These are phyloP conservation scores for Ennomos fuscantarius DNA, from an alignment of 2,888 invertebrate genomes.

Conservation along the genomic window DNA sequence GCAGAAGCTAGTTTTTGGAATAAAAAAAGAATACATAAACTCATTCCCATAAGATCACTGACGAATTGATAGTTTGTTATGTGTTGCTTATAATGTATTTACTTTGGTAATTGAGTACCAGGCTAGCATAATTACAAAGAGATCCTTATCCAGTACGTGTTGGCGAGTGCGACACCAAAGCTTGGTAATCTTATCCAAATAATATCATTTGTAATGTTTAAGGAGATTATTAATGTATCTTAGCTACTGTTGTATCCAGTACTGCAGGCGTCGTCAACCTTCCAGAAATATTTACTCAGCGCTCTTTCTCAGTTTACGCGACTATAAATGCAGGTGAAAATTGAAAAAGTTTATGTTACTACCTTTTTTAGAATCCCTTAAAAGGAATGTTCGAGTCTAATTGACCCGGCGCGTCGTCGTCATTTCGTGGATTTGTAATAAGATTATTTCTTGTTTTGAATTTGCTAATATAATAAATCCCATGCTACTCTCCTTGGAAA, in stretches of 20 bases:
- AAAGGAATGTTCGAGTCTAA: conserved; percentile 68
- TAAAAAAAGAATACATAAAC: no score
- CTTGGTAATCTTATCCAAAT: no score
- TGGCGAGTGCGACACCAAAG: no score
- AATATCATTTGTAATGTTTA: not conserved
- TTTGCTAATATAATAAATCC: not conserved
- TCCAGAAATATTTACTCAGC: conserved; percentile 74
- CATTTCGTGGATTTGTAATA: conserved; percentile 14
- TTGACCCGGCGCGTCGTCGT: conserved; percentile 45
- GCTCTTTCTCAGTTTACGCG: conserved; percentile 64
- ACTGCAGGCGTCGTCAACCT: conserved; percentile 72
- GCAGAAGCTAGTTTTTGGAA: no score
- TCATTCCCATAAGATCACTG: no score
- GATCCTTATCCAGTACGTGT: no score
- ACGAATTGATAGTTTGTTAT: no score
- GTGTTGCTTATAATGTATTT: no score
- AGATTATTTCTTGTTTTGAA: conserved; percentile 25
- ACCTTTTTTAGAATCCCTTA: conserved; percentile 71
- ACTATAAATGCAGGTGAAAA: conserved; percentile 80
- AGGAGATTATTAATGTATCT: conserved; percentile 1
- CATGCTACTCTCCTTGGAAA: no score
- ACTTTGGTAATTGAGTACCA: no score
- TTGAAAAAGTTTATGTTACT: conserved; percentile 83
- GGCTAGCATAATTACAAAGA: no score
- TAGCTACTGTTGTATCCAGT: conserved; percentile 11